Evolutionary conservation across 2,888 invertebrate genomes (phyloP), one percentile per base, ranked within the genome.

Genomic region (Pyrochroa serraticornis): DNA sequence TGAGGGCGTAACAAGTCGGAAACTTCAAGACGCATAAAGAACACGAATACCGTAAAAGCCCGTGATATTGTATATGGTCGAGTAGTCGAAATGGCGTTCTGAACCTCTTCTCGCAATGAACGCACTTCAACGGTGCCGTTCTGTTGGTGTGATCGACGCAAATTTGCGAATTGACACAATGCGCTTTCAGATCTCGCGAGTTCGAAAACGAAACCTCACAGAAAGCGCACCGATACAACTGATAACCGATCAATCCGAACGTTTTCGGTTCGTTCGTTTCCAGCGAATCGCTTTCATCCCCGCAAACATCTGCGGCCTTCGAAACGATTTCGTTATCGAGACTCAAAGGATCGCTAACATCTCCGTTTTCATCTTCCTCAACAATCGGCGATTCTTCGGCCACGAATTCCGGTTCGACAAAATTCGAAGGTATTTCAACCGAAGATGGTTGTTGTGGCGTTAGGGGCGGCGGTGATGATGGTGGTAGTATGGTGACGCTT

Each of bases 41-140:
- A 68, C 90, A 90, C 7, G 81, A 79, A 60, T 83, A 87, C 7
- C 84, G 78, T 63, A 83, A 81, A 0, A 81, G 74, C 0, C 85
- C 86, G 61, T 90, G 90, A 1, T 77, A 71, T 61, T 82, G 82
- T 9, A 89, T 74, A 69, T 90, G 89, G 5, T 84, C 82, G 7
- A 84, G 67, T 12, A 87, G 75, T 35, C 79, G 78, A 1, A 75
- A 71, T 1, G 76, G 64, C 39, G 77, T 80, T 55, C 81, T 79
- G 44, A 84, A 81, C 5, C 68, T 65, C 62, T 81, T 82, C 9
- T 73, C 71, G 63, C 85, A 84, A 66, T 85, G 84, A 0, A 73
- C 76, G 66, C 87, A 88, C 36, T 77, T 77, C 10, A 79, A 76
- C 30, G 80, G 73, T 50, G 66, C 73, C 2, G 44, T 22, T 6